phyloP scores from a whole-genome alignment of 2,888 invertebrate genomes.

The Mimachlamys varia region DNA sequence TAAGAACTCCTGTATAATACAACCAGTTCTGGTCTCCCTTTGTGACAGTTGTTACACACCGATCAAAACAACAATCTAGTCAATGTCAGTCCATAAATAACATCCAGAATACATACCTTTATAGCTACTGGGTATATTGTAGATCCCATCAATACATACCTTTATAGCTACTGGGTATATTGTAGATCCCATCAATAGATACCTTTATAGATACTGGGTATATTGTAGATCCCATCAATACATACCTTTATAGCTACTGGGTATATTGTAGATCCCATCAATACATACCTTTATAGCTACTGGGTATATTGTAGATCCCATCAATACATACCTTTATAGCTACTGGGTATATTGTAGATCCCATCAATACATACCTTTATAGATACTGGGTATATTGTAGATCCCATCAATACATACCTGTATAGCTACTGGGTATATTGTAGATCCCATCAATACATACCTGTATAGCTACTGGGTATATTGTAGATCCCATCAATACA shows the following conservation, averaged over 20 bases:
- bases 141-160: constrained; percentile 99
- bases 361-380: constrained; percentile 89
- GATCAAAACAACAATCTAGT: too few species aligned
- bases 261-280: too few species aligned
- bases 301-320: constrained; percentile 98
- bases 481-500: constrained; percentile 99
- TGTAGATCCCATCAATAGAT: constrained; percentile 56
- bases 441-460: constrained; percentile 81
- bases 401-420: constrained; percentile 99
- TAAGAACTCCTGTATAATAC: too few species aligned
- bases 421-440: too few species aligned
- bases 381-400: constrained; percentile 98
- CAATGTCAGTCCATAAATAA: too few species aligned
- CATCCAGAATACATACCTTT: constrained; percentile 86
- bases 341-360: too few species aligned
- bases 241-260: too few species aligned
- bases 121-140: constrained; percentile 99
- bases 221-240: constrained; percentile 98
- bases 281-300: constrained; percentile 95
- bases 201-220: constrained; percentile 99
- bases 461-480: constrained; percentile 99
- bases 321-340: constrained; percentile 99
- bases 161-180: too few species aligned
- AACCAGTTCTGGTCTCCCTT: too few species aligned
- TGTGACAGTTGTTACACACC: too few species aligned